Base-by-base conservation (phyloP, 2,113 vertebrate genomes). In the Takifugu bimaculatus region DNA sequence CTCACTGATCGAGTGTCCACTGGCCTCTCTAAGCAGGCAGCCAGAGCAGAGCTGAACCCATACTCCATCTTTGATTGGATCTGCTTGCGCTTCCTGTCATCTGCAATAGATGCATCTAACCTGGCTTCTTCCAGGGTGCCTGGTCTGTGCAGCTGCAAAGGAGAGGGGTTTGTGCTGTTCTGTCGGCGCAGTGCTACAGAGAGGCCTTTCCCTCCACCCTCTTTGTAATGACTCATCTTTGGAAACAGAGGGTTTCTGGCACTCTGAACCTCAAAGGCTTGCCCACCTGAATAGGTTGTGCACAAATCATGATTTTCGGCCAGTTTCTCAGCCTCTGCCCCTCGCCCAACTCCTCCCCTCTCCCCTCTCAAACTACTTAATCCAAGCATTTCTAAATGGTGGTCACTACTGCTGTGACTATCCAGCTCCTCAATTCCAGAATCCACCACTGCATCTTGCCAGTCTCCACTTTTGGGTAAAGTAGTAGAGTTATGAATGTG, bases 401-500 rank as follows among this genome's bases (percentile, higher is more conserved):
- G 93, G 74, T 96, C 94, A 4, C 93, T 96, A 75, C 92, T 94
- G 85, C 93, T 94, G 26, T 94, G 92, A 57, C 94, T 95, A 83
- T 95, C 95, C 65, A 94, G 90, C 67, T 96, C 94, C 71, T 96
- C 94, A 6, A 94, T 96, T 3, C 93, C 93, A 28, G 95, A 96
- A 63, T 95, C 94, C 9, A 92, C 93, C 62, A 94, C 92, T 0
- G 90, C 82, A 1, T 94, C 94, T 4, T 92, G 86, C 45, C 91
- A 91, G 53, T 93, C 94, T 54, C 81, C 86, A 1, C 79, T 51
- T 55, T 85, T 81, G 67, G 78, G 28, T 54, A 59, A 47, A 59
- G 60, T 26, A 20, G 64, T 48, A 5, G 61, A 49, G 55, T 79
- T 75, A 57, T 84, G 68, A 25, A 60, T 60, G 28, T 80, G 68